A percentile compares a stretch with the other conserved stretches of the same genome.
Evolutionary conservation across 2,113 vertebrate species (phyloP).

Genomic region (Nansenia antarctica): DNA sequence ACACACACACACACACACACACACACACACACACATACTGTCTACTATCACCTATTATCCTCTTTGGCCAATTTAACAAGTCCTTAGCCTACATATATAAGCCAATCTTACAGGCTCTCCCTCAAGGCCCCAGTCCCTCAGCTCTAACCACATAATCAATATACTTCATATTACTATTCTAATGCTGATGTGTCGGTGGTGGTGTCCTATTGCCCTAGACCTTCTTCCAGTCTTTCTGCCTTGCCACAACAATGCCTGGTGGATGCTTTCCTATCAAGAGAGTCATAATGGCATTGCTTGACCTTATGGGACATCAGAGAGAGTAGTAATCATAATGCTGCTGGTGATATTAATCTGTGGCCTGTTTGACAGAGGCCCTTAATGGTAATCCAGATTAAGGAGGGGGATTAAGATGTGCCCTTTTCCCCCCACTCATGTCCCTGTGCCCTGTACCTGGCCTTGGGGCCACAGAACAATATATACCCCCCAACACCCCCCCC

Average conservation of each 20-base stretch:
- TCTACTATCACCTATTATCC: too few species aligned
- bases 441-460: not conserved
- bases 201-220: not conserved
- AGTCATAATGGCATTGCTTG: constrained; percentile 1
- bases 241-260: not conserved
- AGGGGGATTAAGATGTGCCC: constrained; percentile 9
- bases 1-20: too few species aligned
- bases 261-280: not conserved
- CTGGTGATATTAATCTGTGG: constrained; percentile 14
- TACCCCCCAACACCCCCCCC: constrained; percentile 3
- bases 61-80: not conserved
- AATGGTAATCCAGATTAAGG: constrained; percentile 13
- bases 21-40: too few species aligned
- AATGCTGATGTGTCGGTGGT: not conserved
- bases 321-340: not conserved
- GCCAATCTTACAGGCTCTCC: not conserved
- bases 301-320: not conserved
- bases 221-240: not conserved
- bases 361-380: constrained; percentile 43
- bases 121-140: not conserved
- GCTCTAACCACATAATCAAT: not conserved
- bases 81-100: not conserved
- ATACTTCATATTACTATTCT: not conserved
- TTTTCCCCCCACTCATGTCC: constrained; percentile 3
- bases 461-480: not conserved